phyloP scores from a whole-genome alignment of 1,140 invertebrate species.

The Homalodisca vitripennis region DNA sequence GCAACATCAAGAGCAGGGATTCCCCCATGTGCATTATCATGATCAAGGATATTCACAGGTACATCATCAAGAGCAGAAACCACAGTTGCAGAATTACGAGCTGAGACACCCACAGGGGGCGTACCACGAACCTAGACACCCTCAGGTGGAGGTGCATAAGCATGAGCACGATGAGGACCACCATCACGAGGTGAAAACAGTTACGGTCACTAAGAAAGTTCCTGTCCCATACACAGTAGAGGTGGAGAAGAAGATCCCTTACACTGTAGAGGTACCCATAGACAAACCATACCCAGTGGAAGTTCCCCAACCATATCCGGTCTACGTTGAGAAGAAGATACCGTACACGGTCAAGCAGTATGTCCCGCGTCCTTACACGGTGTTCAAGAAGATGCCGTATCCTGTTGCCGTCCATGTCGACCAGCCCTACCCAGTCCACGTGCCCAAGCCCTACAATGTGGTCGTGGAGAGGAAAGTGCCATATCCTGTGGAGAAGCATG shows the following conservation, averaged over 20 bases:
- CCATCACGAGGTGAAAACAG: constrained; percentile 18
- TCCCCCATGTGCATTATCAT: too few species aligned
- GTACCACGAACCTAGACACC: too few species aligned
- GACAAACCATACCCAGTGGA: constrained; percentile 46
- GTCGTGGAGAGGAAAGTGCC: too few species aligned
- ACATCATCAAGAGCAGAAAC: too few species aligned
- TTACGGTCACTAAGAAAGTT: constrained; percentile 32
- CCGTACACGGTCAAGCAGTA: constrained; percentile 64
- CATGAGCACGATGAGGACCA: constrained; percentile 12
- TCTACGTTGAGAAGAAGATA: constrained; percentile 62
- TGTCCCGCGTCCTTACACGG: constrained; percentile 66
- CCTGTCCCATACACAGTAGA: constrained; percentile 46
- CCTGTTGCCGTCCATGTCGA: constrained; percentile 38
- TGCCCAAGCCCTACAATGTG: too few species aligned
- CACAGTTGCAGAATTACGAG: too few species aligned
- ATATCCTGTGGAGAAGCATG: constrained; percentile 54
- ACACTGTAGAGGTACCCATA: constrained; percentile 19
- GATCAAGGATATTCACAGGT: too few species aligned
- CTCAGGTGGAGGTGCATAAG: not conserved
- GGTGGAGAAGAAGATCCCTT: constrained; percentile 44
- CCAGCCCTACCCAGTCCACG: not conserved
- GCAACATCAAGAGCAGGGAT: too few species aligned
- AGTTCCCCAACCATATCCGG: constrained; percentile 60
- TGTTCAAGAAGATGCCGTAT: constrained; percentile 40
- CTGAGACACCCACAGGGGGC: too few species aligned